Conservation (phyloP, 1,140 invertebrate species). For the Anagrus nilaparvatae region DNA sequence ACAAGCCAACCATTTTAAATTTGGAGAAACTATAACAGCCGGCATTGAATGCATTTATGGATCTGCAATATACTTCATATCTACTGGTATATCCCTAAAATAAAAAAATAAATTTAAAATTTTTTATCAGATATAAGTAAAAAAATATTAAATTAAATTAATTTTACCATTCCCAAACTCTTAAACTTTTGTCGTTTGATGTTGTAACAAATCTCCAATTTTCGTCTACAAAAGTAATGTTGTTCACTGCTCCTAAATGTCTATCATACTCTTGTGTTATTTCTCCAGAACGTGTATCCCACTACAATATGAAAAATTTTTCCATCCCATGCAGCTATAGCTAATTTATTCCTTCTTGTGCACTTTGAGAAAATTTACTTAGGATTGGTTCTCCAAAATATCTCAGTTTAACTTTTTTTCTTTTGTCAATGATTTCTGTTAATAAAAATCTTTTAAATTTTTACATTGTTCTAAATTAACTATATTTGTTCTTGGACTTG, state of each 20-base stretch:
- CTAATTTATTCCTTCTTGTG: too few relatives aligned
- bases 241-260: constrained; percentile 96
- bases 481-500: too few relatives aligned
- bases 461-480: too few relatives aligned
- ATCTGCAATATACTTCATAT: constrained; percentile 99
- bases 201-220: constrained; percentile 96
- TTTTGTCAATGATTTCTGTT: too few relatives aligned
- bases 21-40: constrained; percentile 85
- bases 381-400: too few relatives aligned
- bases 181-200: constrained; percentile 96
- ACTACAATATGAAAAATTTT: constrained; percentile 55
- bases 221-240: constrained; percentile 98
- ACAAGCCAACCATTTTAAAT: constrained; percentile 98
- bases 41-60: constrained; percentile 99
- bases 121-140: too few relatives aligned
- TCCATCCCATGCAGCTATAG: too few relatives aligned
- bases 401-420: too few relatives aligned
- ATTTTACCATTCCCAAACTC: constrained; percentile 97
- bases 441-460: too few relatives aligned
- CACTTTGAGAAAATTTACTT: too few relatives aligned
- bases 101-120: constrained; percentile 21
- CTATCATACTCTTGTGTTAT: constrained; percentile 98
- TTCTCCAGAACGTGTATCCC: constrained; percentile 91
- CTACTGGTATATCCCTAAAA: constrained; percentile 92
- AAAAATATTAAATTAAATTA: too few relatives aligned